A percentile compares a stretch with the other conserved stretches of the same genome.
Evolutionary conservation across 2,797 vertebrate species (phyloP).

Genomic region (Eulemur albifrons): DNA sequence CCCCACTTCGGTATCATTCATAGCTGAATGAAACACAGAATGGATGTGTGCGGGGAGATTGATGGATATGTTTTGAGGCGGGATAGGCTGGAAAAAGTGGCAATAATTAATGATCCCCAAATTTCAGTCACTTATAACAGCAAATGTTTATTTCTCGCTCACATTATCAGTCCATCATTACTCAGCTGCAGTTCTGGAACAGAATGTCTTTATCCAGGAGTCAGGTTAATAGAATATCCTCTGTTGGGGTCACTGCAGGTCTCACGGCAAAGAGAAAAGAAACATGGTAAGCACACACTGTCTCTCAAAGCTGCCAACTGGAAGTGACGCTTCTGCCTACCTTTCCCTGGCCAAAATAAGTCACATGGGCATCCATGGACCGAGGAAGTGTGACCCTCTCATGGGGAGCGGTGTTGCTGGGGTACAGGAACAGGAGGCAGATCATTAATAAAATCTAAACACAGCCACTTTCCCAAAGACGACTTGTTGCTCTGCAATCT

Average conservation of each 20-base stretch:
- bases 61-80: background rate
- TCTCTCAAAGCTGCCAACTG: background rate
- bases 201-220: background rate
- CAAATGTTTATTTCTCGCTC: background rate
- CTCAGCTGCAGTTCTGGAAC: background rate
- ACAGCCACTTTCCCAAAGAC: background rate
- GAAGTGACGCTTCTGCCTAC: background rate
- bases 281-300: background rate
- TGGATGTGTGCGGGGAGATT: background rate
- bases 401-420: rapidly evolving
- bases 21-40: background rate
- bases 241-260: background rate
- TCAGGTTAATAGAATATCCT: background rate
- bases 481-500: background rate
- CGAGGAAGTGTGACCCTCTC: background rate
- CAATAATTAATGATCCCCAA: background rate
- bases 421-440: too few species aligned
- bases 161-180: background rate
- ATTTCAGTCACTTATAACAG: background rate
- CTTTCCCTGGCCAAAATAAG: background rate
- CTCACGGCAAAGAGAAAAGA: background rate
- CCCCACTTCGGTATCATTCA: background rate
- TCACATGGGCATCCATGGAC: background rate
- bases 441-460: background rate
- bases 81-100: background rate